Conservation (phyloP, 2,113 vertebrate genomes). For the Calidris pugnax region DNA sequence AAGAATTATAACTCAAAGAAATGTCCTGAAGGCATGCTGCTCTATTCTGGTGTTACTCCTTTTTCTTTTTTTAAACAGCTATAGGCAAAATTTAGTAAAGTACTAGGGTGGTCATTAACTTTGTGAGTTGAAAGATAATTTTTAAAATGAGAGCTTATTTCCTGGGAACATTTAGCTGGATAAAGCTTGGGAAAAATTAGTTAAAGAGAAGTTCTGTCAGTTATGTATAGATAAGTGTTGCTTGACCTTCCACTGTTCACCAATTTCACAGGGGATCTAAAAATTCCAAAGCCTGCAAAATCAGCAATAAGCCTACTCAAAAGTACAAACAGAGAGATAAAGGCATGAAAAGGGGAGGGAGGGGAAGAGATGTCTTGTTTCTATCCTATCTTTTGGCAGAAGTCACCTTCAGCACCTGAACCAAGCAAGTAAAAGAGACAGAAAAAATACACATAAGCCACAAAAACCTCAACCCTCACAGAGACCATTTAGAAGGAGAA, state of each 20-base stretch:
- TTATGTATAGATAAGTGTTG: neutral
- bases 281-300: neutral
- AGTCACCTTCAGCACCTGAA: slow-evolving; percentile 49
- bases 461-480: slow-evolving; percentile 65
- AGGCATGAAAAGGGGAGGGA: neutral
- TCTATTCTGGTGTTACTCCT: neutral
- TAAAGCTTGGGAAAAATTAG: neutral
- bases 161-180: neutral
- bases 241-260: neutral
- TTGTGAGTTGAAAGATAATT: neutral
- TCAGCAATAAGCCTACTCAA: neutral
- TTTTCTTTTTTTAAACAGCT: neutral
- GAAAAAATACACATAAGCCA: slow-evolving; percentile 54
- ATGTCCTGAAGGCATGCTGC: neutral
- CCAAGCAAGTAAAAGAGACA: slow-evolving; percentile 7
- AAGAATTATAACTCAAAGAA: neutral
- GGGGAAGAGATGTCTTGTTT: neutral
- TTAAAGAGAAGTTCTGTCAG: neutral
- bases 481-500: slow-evolving; percentile 63
- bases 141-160: neutral
- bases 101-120: neutral
- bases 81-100: neutral
- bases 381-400: neutral
- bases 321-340: neutral
- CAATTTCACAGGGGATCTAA: neutral